Evolutionary conservation across 1,140 invertebrate genomes (phyloP).

Genomic region (Neodiprion virginianus): DNA sequence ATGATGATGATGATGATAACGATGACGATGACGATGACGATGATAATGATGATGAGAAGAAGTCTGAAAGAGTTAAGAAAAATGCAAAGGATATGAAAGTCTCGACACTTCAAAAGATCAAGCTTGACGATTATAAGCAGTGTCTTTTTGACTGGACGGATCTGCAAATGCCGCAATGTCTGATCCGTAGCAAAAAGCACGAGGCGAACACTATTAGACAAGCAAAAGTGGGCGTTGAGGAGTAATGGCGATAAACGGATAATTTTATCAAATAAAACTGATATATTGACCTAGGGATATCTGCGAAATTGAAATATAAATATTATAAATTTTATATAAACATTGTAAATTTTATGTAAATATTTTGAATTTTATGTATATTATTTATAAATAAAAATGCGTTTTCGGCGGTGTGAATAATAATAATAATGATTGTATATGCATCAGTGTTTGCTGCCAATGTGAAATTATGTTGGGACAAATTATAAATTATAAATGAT

Average conservation of each 20-base stretch:
- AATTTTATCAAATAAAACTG: slow-evolving; percentile 8
- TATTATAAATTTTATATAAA: neutral
- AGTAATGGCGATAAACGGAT: neutral
- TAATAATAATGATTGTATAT: neutral
- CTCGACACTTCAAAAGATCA: slow-evolving; percentile 16
- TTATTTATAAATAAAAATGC: neutral
- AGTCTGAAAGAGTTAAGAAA: slow-evolving; percentile 20
- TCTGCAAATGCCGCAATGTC: neutral
- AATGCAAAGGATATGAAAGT: slow-evolving; percentile 28
- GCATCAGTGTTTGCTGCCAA: too few relatives aligned
- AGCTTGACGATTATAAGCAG: slow-evolving; percentile 16
- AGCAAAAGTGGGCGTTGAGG: slow-evolving; percentile 16
- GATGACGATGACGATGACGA: too few relatives aligned
- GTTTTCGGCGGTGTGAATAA: neutral
- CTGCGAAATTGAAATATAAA: neutral
- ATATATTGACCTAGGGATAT: slow-evolving; percentile 16
- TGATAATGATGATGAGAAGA: slow-evolving; percentile 3
- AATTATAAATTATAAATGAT: too few relatives aligned
- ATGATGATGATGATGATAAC: neutral
- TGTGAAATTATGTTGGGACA: too few relatives aligned
- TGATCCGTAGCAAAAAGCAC: slow-evolving; percentile 12
- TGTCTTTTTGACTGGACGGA: neutral
- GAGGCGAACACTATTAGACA: slow-evolving; percentile 11
- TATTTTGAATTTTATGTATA: neutral
- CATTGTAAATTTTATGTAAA: neutral